Base-by-base conservation (phyloP, 2,888 invertebrate genomes). In the Strigamia crassipes region DNA sequence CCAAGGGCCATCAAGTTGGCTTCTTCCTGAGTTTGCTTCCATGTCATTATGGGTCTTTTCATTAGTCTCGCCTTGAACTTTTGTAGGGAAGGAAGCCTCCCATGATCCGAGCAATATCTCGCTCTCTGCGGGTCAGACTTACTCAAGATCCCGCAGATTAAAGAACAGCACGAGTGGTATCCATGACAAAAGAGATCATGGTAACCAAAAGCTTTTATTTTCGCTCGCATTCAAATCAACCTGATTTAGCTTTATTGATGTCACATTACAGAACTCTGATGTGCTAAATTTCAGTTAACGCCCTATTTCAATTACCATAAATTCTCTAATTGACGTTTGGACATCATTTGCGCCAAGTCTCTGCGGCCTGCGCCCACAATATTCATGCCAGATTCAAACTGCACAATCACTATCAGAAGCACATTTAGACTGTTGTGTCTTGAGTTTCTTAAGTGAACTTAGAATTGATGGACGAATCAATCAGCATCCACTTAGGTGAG, bases 41-140 rank as follows among this genome's bases (percentile, higher is more conserved):
- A 73, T 31, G 73, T 73, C 73, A 73, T 73, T 73, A 73, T 73
- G 73, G 73, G 73, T 73, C 73, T 73, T 73, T 73, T 73, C 73
- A 73, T 73, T 73, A 73, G 73, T 73, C 73, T 27, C 73, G 73
- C 73, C 4, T 27, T 73, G 73, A 73, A 73, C 73, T 73, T 27
- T 73, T 73, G 61, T 23, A 61, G 61, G 9, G 73, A 73, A 73
- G 73, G 31, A 73, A 73, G 73, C 73, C 73, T 73, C 73, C 73
- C 73, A 73, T 31, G 73, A 73, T 73, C 73, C 73, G 31, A 73
- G 73, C 73, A 73, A 73, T 73, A 73, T 73, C 73, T 73, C 27
- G 73, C 73, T 31, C n/a, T 73, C 73, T 31, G 10, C n/a, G 73
- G 73, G 73, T 73, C 73, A 27, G 31, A 73, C 73, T 27, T 13